Percentiles rank a stretch among this genome's conserved stretches.
Conservation (phyloP, 2,797 vertebrate genomes). For the Hoplostethus atlanticus region DNA sequence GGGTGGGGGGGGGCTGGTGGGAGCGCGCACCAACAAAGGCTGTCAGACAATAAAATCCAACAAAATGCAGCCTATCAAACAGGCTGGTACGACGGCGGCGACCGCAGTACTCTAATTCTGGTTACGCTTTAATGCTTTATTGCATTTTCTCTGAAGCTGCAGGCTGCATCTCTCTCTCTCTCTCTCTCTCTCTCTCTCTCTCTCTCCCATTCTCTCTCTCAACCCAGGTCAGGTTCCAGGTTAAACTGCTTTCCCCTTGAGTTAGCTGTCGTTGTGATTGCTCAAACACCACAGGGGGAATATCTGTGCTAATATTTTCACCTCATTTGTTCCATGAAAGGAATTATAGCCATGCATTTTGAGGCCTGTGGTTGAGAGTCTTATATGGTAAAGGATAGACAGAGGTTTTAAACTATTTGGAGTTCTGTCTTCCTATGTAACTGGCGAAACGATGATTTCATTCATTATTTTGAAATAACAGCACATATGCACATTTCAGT, state of each 20-base stretch:
- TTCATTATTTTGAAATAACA: background rate
- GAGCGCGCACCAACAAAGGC: constrained; percentile 72
- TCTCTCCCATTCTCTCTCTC: background rate
- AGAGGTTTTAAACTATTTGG: background rate
- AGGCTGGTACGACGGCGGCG: constrained; percentile 30
- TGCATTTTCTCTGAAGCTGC: constrained; percentile 31
- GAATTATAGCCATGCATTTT: background rate
- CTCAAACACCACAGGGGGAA: background rate
- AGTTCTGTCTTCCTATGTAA: background rate
- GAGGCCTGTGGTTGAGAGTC: too few species aligned
- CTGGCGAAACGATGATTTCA: background rate
- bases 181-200: background rate
- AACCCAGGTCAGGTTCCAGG: constrained; percentile 60
- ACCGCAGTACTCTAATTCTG: constrained; percentile 52
- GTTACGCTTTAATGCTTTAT: constrained; percentile 56
- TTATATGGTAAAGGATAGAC: background rate
- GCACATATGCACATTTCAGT: too few species aligned
- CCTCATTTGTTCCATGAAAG: constrained; percentile 13
- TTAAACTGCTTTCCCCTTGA: constrained; percentile 42
- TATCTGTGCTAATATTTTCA: constrained; percentile 32
- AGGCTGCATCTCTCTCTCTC: constrained; percentile 23
- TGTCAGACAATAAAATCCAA: constrained; percentile 70
- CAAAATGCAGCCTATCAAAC: constrained; percentile 57
- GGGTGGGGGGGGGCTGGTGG: constrained; percentile 32
- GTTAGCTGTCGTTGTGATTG: constrained; percentile 19